These are phyloP conservation scores for Timema podura DNA, from an alignment of 2,888 invertebrate species.

Conservation along the genomic window DNA sequence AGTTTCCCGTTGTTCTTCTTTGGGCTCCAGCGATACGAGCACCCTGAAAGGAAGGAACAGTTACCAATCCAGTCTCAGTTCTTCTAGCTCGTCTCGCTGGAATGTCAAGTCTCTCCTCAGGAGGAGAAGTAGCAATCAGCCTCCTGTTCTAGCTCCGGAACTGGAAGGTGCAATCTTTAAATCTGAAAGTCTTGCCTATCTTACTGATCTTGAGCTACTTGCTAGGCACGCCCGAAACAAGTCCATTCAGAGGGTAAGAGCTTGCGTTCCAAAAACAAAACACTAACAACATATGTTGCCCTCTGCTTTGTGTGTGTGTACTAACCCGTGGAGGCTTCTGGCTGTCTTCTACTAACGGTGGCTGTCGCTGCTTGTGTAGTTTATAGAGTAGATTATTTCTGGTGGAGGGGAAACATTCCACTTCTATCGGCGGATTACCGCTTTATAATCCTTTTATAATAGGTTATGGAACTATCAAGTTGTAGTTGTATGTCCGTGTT, in stretches of 20 bases:
- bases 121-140: conserved; percentile 34
- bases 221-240: conserved; percentile 50
- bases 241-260: conserved; percentile 51
- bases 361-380: background rate
- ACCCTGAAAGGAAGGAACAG: conserved; percentile 10
- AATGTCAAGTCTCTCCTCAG: conserved; percentile 29
- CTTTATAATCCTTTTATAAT: no score
- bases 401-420: background rate
- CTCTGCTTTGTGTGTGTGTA: conserved; percentile 15
- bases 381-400: background rate
- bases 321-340: conserved; percentile 18
- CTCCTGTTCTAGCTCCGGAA: conserved; percentile 46
- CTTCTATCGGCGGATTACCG: no score
- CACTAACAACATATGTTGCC: background rate
- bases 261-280: background rate
- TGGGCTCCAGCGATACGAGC: conserved; percentile 10
- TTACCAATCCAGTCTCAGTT: conserved; percentile 17
- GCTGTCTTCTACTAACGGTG: conserved; percentile 8
- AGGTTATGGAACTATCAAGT: no score
- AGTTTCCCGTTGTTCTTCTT: background rate
- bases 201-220: conserved; percentile 49
- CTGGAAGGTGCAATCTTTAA: conserved; percentile 50
- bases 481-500: no score
- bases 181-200: conserved; percentile 50
- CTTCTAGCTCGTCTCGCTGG: conserved; percentile 21